These are phyloP conservation scores for Myiopsitta monachus DNA, from an alignment of 2,113 vertebrate species.

Conservation along the genomic window DNA sequence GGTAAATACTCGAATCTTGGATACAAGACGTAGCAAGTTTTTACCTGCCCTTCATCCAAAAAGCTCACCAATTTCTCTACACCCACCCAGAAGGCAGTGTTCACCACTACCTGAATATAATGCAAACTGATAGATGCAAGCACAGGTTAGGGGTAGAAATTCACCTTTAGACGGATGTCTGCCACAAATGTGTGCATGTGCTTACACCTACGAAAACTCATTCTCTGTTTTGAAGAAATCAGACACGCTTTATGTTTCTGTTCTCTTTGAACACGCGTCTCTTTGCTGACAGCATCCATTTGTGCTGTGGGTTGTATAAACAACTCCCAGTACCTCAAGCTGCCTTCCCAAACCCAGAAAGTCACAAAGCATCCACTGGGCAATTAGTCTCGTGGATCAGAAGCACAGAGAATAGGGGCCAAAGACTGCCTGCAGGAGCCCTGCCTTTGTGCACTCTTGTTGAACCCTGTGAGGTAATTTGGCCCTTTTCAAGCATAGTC, in stretches of 20 bases:
- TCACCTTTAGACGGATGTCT: slow-evolving; percentile 5
- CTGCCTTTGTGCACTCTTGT: neutral
- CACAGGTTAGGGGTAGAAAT: neutral
- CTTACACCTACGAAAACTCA: neutral
- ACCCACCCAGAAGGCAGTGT: slow-evolving; percentile 27
- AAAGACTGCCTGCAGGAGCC: neutral
- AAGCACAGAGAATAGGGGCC: neutral
- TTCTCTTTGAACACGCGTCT: neutral
- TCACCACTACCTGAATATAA: slow-evolving; percentile 19
- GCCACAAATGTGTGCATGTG: neutral
- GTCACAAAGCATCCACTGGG: neutral
- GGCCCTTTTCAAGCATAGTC: neutral
- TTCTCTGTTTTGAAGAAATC: slow-evolving; percentile 9
- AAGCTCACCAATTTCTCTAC: slow-evolving; percentile 15
- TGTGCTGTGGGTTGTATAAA: neutral
- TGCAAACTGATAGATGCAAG: neutral
- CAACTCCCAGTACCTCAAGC: neutral
- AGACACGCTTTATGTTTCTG: neutral
- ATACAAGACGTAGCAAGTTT: slow-evolving; percentile 55
- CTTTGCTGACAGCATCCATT: slow-evolving; percentile 20
- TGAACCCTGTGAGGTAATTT: slow-evolving; percentile 40
- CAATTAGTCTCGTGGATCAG: neutral
- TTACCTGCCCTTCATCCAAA: slow-evolving; percentile 62
- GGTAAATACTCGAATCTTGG: slow-evolving; percentile 67
- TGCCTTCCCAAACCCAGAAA: neutral